These are phyloP conservation scores for Columbina picui DNA, from an alignment of 2,113 vertebrate genomes.

Conservation along the genomic window DNA sequence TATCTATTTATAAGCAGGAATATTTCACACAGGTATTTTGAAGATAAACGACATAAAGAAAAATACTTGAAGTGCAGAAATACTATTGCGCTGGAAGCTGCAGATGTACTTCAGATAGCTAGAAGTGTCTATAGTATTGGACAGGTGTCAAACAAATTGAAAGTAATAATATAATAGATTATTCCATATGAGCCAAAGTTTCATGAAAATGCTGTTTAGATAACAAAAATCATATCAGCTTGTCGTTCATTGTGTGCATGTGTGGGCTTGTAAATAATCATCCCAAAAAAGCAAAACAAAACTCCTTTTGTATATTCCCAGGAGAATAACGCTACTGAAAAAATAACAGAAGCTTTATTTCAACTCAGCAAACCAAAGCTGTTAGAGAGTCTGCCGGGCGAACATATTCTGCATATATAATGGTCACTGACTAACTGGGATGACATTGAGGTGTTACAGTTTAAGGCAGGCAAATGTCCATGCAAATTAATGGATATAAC, in stretches of 20 bases:
- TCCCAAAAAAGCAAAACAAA: neutral
- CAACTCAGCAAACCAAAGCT: neutral
- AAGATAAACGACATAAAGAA: neutral
- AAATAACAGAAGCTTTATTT: neutral
- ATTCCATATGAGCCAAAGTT: neutral
- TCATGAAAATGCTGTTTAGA: neutral
- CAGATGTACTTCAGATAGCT: neutral
- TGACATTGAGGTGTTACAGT: neutral
- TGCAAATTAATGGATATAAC: neutral
- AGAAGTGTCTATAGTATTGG: neutral
- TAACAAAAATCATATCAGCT: neutral
- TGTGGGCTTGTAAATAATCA: neutral
- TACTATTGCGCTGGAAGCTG: neutral
- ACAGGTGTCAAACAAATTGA: neutral
- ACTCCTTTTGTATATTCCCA: neutral
- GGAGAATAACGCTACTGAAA: neutral
- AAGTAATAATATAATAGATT: neutral
- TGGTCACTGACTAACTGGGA: neutral
- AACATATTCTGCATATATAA: neutral
- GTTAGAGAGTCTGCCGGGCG: neutral
- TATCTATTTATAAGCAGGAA: neutral
- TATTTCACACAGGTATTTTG: neutral
- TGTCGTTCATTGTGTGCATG: neutral
- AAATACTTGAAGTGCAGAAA: neutral
- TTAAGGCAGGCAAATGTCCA: neutral